Evolutionary conservation across 2,888 invertebrate genomes (phyloP).

Genomic region (Hedya salicella): DNA sequence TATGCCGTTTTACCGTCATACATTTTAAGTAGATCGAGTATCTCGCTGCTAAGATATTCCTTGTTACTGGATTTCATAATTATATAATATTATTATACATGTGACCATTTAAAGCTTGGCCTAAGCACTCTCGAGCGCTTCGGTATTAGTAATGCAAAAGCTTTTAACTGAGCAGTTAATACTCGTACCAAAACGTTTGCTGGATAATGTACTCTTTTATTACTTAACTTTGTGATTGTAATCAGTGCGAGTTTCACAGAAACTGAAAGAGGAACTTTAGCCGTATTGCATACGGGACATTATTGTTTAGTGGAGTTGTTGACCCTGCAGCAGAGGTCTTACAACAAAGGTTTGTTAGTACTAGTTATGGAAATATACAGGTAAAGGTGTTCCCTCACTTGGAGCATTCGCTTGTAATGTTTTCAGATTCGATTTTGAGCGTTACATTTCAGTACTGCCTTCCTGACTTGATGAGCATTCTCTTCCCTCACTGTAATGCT

Average conservation of each 20-base stretch:
- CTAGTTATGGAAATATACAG: background rate
- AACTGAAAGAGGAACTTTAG: conserved; percentile 27
- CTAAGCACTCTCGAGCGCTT: background rate
- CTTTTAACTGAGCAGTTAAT: conserved; percentile 30
- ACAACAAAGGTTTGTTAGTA: conserved; percentile 12
- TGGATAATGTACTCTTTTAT: conserved; percentile 34
- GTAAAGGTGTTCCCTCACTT: no score
- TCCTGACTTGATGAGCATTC: no score
- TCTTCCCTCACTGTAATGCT: no score
- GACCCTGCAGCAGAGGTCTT: conserved; percentile 1
- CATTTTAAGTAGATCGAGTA: no score
- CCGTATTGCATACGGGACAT: conserved; percentile 15
- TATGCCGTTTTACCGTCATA: no score
- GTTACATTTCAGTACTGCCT: no score
- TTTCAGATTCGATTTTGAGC: no score
- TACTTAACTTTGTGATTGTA: conserved; percentile 31
- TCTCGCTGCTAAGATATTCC: no score
- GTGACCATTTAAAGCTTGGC: no score
- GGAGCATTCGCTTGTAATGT: no score
- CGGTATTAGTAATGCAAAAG: conserved; percentile 29
- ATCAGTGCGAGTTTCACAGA: conserved; percentile 23
- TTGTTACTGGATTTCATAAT: no score
- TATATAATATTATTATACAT: no score
- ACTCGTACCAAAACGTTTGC: conserved; percentile 30
- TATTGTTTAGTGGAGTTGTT: conserved; percentile 14